Evolutionary conservation across 1,140 invertebrate species (phyloP).

Genomic region (Drosophila virilis): DNA sequence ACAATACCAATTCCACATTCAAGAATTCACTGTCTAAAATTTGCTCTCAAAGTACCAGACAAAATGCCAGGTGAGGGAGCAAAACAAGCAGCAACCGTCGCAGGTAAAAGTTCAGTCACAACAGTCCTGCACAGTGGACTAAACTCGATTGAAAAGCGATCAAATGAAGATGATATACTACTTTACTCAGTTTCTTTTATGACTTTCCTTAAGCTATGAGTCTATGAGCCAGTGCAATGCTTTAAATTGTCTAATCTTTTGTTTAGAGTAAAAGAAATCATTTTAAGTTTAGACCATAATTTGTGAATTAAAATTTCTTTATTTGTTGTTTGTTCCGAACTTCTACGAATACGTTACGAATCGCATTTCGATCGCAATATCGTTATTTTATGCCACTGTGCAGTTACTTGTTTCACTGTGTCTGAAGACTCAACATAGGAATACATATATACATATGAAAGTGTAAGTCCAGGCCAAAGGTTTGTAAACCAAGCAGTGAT

Average conservation of each 20-base stretch:
- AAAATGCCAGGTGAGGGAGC: constrained; percentile 48
- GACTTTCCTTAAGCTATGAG: neutral
- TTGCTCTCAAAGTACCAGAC: constrained; percentile 61
- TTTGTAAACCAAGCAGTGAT: constrained; percentile 68
- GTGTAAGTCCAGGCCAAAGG: constrained; percentile 62
- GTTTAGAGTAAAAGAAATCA: neutral
- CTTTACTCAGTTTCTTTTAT: neutral
- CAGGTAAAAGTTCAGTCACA: constrained; percentile 69
- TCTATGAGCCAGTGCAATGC: too few relatives aligned
- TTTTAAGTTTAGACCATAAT: neutral
- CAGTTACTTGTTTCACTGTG: constrained; percentile 47
- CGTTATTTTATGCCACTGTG: constrained; percentile 53
- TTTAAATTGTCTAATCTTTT: neutral
- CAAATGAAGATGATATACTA: neutral
- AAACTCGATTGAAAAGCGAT: constrained; percentile 32
- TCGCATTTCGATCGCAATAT: constrained; percentile 29
- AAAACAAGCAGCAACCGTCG: constrained; percentile 52
- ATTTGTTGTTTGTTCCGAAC: neutral
- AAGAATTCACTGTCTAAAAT: constrained; percentile 68
- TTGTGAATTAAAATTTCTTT: neutral
- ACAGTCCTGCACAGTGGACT: constrained; percentile 33
- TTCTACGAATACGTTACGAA: neutral
- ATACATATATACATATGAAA: constrained; percentile 26
- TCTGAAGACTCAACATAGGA: constrained; percentile 38
- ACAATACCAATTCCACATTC: constrained; percentile 48